Evolutionary conservation across 2,113 vertebrate genomes (phyloP).

Genomic region (Malurus alboscapulatus): DNA sequence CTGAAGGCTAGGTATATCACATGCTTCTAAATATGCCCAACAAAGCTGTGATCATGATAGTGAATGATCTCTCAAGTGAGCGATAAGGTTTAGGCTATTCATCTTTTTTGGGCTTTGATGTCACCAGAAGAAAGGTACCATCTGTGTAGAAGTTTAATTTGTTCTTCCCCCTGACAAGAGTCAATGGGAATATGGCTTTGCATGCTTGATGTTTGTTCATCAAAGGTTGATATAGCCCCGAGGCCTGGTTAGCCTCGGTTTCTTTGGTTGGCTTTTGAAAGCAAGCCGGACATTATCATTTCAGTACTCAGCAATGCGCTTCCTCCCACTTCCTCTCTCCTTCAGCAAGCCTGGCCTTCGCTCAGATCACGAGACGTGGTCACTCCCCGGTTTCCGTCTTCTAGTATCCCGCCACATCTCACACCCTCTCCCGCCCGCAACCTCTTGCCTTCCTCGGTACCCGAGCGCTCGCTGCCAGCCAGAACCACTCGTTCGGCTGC

Average conservation of each 20-base stretch:
- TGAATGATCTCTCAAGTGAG: not conserved
- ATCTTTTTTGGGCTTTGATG: not conserved
- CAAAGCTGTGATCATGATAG: not conserved
- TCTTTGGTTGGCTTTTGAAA: not conserved
- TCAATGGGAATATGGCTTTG: not conserved
- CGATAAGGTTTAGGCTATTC: not conserved
- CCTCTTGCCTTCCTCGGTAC: not conserved
- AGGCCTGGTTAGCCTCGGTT: not conserved
- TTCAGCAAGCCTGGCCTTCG: not conserved
- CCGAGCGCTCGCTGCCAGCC: not conserved
- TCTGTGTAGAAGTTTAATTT: not conserved
- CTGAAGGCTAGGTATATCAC: not conserved
- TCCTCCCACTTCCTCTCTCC: not conserved
- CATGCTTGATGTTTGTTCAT: not conserved
- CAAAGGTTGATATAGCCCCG: not conserved
- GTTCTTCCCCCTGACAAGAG: not conserved
- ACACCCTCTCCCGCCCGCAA: not conserved
- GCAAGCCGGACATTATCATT: not conserved
- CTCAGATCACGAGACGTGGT: not conserved
- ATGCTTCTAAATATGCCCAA: not conserved
- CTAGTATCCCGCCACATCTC: not conserved
- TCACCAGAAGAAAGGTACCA: not conserved
- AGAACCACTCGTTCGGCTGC: accelerated
- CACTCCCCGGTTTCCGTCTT: not conserved
- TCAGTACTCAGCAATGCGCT: not conserved